Conservation (phyloP, 2,797 vertebrate genomes). For the Eospalax fontanierii region DNA sequence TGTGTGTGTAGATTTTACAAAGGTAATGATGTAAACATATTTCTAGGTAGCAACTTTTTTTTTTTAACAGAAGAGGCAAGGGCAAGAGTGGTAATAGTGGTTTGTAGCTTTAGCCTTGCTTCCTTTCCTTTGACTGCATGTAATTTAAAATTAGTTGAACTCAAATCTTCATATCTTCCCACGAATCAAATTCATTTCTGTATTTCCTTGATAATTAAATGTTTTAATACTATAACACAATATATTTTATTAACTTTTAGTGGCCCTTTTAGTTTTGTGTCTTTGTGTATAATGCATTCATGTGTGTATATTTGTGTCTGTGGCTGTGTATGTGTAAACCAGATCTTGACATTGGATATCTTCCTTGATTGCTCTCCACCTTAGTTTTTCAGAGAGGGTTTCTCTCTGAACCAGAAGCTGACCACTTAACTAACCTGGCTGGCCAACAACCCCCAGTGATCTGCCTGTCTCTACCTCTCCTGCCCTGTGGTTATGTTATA, state of each 20-base stretch:
- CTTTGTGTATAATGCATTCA: background rate
- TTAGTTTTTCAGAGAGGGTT: background rate
- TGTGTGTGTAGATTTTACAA: background rate
- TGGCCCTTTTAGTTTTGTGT: conserved; percentile 18
- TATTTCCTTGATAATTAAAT: conserved; percentile 40
- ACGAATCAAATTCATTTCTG: conserved; percentile 52
- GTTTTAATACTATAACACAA: conserved; percentile 47
- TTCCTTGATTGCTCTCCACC: background rate
- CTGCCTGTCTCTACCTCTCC: background rate
- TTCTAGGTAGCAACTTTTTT: conserved; percentile 38
- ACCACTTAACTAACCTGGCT: background rate
- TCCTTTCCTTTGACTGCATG: conserved; percentile 60
- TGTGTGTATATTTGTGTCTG: background rate
- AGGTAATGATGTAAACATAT: conserved; percentile 53
- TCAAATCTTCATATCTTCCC: conserved; percentile 36
- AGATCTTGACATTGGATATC: background rate
- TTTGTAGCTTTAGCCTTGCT: background rate
- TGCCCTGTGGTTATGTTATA: background rate
- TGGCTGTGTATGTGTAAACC: background rate
- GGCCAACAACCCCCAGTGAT: background rate
- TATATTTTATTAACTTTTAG: conserved; percentile 29
- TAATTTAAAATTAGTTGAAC: conserved; percentile 58
- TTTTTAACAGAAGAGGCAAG: too few species aligned
- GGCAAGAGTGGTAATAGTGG: background rate
- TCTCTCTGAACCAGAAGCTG: background rate